phyloP scores from a whole-genome alignment of 2,888 invertebrate genomes.

The Fragum whitleyi region DNA sequence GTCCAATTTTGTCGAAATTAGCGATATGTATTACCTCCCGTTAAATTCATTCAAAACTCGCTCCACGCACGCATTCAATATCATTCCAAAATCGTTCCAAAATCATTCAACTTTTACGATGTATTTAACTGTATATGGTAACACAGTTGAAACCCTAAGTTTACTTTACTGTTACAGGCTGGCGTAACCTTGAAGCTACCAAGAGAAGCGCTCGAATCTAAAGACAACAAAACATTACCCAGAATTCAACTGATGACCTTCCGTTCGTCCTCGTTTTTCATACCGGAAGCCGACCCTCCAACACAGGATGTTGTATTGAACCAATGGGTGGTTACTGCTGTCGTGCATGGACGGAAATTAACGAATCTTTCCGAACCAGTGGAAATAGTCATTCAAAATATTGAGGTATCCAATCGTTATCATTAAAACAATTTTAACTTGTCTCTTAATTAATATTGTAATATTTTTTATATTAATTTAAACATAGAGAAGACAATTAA shows the following conservation, averaged over 20 bases:
- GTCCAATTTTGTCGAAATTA: no score
- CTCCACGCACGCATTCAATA: no score
- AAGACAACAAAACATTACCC: slow-evolving; percentile 44
- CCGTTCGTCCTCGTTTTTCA: slow-evolving; percentile 75
- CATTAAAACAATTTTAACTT: no score
- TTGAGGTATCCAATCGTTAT: slow-evolving; percentile 71
- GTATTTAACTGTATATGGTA: no score
- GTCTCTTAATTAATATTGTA: no score
- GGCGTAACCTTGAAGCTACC: slow-evolving; percentile 70
- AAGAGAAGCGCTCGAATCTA: slow-evolving; percentile 60
- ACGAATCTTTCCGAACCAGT: slow-evolving; percentile 73
- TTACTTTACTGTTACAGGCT: slow-evolving; percentile 60
- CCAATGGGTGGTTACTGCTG: slow-evolving; percentile 76
- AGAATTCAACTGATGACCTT: slow-evolving; percentile 73
- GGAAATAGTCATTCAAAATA: slow-evolving; percentile 70
- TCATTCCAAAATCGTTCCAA: no score
- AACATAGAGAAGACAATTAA: no score
- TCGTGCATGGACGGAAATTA: slow-evolving; percentile 69
- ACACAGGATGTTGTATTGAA: slow-evolving; percentile 63
- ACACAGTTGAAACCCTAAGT: no score
- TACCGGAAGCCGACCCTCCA: slow-evolving; percentile 63
- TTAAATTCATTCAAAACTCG: no score
- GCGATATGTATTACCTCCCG: no score
- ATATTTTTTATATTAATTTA: no score
- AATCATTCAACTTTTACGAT: no score